Base-by-base conservation (phyloP, 2,113 vertebrate species). In the Perca fluviatilis region DNA sequence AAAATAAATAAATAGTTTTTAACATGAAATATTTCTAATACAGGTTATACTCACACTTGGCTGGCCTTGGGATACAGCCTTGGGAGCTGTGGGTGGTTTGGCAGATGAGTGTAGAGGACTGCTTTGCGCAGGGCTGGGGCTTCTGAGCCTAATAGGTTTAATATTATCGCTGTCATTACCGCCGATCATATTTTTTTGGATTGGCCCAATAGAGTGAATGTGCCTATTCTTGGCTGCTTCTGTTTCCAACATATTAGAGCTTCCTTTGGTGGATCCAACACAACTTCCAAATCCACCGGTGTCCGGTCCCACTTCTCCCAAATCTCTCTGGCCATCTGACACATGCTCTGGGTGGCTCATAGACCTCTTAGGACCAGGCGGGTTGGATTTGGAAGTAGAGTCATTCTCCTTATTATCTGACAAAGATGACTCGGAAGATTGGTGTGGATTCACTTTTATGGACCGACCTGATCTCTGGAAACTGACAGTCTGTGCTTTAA, bases 391-490 rank as follows among this genome's bases (percentile, higher is more conserved):
- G n/a, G 66, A 23, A 76, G 50, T 60, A 12, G 82, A 82, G 54
- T 75, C 27, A 46, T 58, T 89, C 57, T 87, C 66, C 46, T 82
- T 91, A 56, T 86, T 80, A 40, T 87, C 67, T 58, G 85, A 75
- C 50, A 66, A 33, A 54, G 58, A 78, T 6, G 74, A 57, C 30
- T 10, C 64, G 50, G 77, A 86, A 3, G 87, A 83, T 13, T 77
- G 80, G 53, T 84, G 81, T 46, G 86, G 86, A 84, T 87, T 82
- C 12, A 86, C 78, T 67, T 88, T 79, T 6, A 87, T 65, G 30
- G 85, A 91, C 56, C 18, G 83, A 66, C 64, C 83, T 10, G 83
- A 83, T 82, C 78, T 89, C 74, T 92, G 91, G 67, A 86, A 78
- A 75, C 54, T 69, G 33, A 66, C 16, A 8, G 66, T 74, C 1